Evolutionary conservation across 2,113 vertebrate genomes (phyloP).

Genomic region (Polypterus senegalus): DNA sequence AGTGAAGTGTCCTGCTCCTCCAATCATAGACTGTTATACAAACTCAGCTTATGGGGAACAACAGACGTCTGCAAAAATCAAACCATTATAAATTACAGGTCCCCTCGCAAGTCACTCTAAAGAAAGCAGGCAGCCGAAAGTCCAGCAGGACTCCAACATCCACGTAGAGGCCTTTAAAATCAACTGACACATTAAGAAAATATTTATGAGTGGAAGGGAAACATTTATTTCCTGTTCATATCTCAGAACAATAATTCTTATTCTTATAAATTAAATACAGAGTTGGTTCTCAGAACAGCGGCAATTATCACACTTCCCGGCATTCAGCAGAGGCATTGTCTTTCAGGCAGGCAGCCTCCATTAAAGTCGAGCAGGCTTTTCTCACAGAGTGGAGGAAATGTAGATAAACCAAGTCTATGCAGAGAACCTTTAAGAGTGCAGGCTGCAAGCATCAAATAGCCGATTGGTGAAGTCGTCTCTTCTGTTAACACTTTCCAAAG

Average conservation of each 20-base stretch:
- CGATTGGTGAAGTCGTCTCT: too few relatives aligned
- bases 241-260: slow-evolving; percentile 49
- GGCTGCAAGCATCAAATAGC: too few relatives aligned
- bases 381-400: slow-evolving; percentile 20
- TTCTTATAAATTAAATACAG: slow-evolving; percentile 25
- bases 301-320: slow-evolving; percentile 68
- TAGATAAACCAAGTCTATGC: slow-evolving; percentile 13
- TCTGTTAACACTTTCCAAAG: too few relatives aligned
- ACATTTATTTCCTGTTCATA: slow-evolving; percentile 51
- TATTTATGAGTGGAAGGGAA: slow-evolving; percentile 48
- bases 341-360: slow-evolving; percentile 10
- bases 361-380: slow-evolving; percentile 19
- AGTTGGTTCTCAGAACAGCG: slow-evolving; percentile 44
- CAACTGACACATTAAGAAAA: slow-evolving; percentile 45
- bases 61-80: too few relatives aligned
- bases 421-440: too few relatives aligned
- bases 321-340: slow-evolving; percentile 52
- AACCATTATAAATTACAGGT: too few relatives aligned
- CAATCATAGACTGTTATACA: too few relatives aligned
- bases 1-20: too few relatives aligned
- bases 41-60: too few relatives aligned
- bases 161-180: slow-evolving; percentile 29
- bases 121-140: slow-evolving; percentile 35
- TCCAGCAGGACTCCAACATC: slow-evolving; percentile 28
- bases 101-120: too few relatives aligned